Conservation (phyloP, 2,113 vertebrate genomes). For the Zosterops japonicus region DNA sequence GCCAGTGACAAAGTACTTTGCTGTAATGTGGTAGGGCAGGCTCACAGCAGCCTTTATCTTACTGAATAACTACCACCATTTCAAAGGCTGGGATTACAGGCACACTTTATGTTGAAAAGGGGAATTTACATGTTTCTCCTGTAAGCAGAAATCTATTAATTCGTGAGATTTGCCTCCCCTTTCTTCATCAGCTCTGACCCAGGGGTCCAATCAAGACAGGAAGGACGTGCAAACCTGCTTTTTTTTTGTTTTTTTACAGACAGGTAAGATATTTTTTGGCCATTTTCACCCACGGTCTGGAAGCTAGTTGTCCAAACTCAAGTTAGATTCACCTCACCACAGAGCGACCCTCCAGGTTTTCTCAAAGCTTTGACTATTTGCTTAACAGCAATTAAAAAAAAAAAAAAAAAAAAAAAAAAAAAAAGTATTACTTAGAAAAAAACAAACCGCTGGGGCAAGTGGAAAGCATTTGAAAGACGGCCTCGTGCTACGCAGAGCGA, state of each 20-base stretch:
- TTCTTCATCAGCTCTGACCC: background rate
- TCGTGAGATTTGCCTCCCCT: background rate
- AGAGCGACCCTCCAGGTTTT: background rate
- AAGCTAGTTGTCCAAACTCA: background rate
- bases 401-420: background rate
- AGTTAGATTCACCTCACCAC: background rate
- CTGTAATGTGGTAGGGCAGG: slow-evolving; percentile 36
- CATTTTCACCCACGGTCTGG: background rate
- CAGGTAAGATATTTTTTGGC: background rate
- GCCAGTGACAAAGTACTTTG: slow-evolving; percentile 45
- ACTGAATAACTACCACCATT: slow-evolving; percentile 36
- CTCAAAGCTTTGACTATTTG: background rate
- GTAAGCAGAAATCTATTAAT: slow-evolving; percentile 29
- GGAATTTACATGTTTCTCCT: slow-evolving; percentile 48
- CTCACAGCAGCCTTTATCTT: slow-evolving; percentile 58
- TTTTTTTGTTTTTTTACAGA: background rate
- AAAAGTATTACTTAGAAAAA: background rate
- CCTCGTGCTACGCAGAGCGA: background rate
- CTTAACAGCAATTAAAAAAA: background rate
- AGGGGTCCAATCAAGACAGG: background rate
- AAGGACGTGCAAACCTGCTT: background rate
- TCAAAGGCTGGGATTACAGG: slow-evolving; percentile 61
- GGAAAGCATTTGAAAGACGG: background rate
- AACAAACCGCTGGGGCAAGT: background rate
- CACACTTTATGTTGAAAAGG: slow-evolving; percentile 35